Conservation (phyloP, 2,113 vertebrate genomes). For the Salvelinus fontinalis region DNA sequence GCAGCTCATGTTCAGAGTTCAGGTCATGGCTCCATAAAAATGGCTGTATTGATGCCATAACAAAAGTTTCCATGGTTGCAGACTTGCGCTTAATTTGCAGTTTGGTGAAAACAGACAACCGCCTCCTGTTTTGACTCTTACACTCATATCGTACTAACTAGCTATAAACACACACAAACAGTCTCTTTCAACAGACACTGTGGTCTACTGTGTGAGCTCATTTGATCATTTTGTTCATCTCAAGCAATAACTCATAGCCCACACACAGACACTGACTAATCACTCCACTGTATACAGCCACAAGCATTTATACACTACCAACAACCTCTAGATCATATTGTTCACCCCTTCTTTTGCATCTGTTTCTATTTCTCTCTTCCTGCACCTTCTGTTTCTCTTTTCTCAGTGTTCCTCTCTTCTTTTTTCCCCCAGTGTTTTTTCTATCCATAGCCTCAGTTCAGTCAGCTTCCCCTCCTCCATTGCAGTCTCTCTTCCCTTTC, state of each 20-base stretch:
- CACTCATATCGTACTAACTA: background rate
- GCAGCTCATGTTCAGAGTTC: background rate
- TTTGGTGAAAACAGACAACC: background rate
- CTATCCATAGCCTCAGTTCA: background rate
- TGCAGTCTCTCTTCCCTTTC: background rate
- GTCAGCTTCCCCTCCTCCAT: background rate
- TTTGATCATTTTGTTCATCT: background rate
- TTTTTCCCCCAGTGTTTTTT: background rate
- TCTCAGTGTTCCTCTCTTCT: background rate
- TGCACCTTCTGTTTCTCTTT: background rate
- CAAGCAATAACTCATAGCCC: background rate
- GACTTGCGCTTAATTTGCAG: background rate
- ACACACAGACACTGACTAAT: background rate
- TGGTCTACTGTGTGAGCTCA: background rate
- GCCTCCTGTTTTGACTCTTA: background rate
- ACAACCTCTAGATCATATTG: background rate
- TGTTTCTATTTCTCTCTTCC: background rate
- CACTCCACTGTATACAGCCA: background rate
- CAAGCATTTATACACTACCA: background rate
- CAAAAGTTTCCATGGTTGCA: background rate
- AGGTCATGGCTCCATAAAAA: constrained; percentile 5
- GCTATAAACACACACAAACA: background rate
- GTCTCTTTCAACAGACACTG: background rate
- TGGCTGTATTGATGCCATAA: background rate
- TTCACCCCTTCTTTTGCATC: background rate